These are phyloP conservation scores for Botia almorhae DNA, from an alignment of 2,797 vertebrate species.

Conservation along the genomic window DNA sequence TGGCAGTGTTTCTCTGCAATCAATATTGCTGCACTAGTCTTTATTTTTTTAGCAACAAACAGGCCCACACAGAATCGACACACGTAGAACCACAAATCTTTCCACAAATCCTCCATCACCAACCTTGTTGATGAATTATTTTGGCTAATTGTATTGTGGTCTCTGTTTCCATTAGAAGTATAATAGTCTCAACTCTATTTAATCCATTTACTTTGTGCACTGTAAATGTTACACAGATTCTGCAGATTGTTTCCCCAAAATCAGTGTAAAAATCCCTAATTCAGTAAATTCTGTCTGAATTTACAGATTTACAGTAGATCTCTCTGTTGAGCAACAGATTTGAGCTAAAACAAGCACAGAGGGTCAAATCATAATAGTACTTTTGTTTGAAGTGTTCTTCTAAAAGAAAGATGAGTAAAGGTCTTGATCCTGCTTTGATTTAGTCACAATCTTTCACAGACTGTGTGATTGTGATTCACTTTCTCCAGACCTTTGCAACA, in stretches of 20 bases:
- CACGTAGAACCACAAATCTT: background rate
- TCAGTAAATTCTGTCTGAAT: too few relatives aligned
- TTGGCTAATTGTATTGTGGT: background rate
- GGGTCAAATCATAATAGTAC: background rate
- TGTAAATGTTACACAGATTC: too few relatives aligned
- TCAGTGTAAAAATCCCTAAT: too few relatives aligned
- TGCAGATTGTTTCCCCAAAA: too few relatives aligned
- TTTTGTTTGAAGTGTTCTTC: constrained; percentile 8
- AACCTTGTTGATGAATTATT: background rate
- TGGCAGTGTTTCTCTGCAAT: background rate
- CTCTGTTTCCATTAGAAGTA: background rate
- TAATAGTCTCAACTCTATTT: background rate
- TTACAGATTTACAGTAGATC: too few relatives aligned
- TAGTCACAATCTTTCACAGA: constrained; percentile 17
- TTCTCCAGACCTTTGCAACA: constrained; percentile 50
- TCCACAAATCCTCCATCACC: background rate
- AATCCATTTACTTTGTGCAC: too few relatives aligned
- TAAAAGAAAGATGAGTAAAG: background rate
- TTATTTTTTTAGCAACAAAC: background rate
- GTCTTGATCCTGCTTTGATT: constrained; percentile 20
- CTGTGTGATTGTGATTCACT: constrained; percentile 42
- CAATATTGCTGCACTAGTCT: background rate
- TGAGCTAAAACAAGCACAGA: background rate
- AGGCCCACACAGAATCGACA: background rate
- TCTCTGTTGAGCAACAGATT: too few relatives aligned